Percentiles rank a stretch among this genome's conserved stretches.
These are phyloP conservation scores for Amphiprion ocellaris DNA, from an alignment of 2,113 vertebrate species.

Conservation along the genomic window DNA sequence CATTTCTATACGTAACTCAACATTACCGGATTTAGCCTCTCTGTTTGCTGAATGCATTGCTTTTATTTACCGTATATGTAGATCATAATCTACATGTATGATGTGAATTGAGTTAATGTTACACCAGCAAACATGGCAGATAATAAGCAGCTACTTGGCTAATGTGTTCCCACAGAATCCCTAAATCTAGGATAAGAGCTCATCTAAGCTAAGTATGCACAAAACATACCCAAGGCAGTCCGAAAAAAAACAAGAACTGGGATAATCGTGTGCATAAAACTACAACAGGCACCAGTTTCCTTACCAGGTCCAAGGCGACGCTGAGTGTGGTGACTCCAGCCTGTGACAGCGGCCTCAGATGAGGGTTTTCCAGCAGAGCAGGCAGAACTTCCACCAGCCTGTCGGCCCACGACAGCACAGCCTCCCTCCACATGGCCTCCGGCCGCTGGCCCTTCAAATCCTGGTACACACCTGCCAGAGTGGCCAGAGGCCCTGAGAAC, in stretches of 20 bases:
- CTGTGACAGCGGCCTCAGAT: constrained; percentile 80
- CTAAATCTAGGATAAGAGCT: background rate
- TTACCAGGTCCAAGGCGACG: constrained; percentile 84
- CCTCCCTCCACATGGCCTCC: constrained; percentile 84
- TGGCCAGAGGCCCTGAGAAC: constrained; percentile 85
- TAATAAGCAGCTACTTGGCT: background rate
- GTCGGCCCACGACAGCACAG: constrained; percentile 72
- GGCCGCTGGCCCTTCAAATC: constrained; percentile 85
- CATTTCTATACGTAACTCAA: too few species aligned
- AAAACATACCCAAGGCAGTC: background rate
- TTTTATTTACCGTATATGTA: too few species aligned
- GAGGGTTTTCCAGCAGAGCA: constrained; percentile 76
- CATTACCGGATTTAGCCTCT: too few species aligned
- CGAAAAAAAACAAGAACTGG: background rate
- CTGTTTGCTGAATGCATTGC: too few species aligned
- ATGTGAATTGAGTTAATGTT: too few species aligned
- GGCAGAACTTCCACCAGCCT: constrained; percentile 80
- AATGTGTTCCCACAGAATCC: background rate
- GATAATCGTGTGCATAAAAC: background rate
- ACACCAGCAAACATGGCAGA: too few species aligned
- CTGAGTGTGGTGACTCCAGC: constrained; percentile 64
- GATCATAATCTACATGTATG: too few species aligned
- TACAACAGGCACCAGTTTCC: constrained; percentile 18
- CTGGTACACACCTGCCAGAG: constrained; percentile 88
- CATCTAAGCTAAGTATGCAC: background rate